phyloP scores from a whole-genome alignment of 2,888 invertebrate genomes.

The Hyles lineata region DNA sequence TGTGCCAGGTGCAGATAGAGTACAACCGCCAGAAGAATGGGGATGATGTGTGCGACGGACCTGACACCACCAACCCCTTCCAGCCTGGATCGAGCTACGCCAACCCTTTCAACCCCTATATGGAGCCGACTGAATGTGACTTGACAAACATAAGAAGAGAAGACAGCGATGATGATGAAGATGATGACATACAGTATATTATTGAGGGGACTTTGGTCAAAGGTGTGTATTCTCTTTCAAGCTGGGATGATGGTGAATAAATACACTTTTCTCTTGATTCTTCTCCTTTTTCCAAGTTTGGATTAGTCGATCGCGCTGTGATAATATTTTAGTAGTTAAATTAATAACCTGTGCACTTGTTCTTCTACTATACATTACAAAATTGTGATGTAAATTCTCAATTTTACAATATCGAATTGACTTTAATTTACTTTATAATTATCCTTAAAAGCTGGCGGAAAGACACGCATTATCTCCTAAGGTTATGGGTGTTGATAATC shows the following conservation, averaged over 20 bases:
- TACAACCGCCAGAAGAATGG: conserved; percentile 38
- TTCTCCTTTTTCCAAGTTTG: too few relatives aligned
- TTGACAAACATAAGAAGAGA: conserved; percentile 24
- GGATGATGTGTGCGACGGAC: conserved; percentile 59
- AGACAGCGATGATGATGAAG: conserved; percentile 33
- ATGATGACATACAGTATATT: conserved; percentile 43
- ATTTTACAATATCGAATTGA: too few relatives aligned
- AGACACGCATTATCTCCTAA: too few relatives aligned
- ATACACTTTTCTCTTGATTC: too few relatives aligned
- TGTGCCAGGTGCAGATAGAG: conserved; percentile 26
- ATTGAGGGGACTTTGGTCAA: conserved; percentile 63
- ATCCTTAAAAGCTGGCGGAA: too few relatives aligned
- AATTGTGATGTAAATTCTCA: too few relatives aligned
- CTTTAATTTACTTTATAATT: too few relatives aligned
- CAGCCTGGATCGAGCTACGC: conserved; percentile 46
- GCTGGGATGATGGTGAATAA: not conserved
- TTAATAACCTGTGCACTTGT: too few relatives aligned
- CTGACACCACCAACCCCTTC: conserved; percentile 58
- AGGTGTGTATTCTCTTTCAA: conserved; percentile 49
- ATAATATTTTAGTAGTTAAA: too few relatives aligned
- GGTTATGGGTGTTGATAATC: too few relatives aligned
- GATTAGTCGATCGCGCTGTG: too few relatives aligned
- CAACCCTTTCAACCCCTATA: conserved; percentile 58
- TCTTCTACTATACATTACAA: too few relatives aligned
- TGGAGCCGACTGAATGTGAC: conserved; percentile 38